Conservation (phyloP, 1,140 invertebrate species). For the Heterodera schachtii region DNA sequence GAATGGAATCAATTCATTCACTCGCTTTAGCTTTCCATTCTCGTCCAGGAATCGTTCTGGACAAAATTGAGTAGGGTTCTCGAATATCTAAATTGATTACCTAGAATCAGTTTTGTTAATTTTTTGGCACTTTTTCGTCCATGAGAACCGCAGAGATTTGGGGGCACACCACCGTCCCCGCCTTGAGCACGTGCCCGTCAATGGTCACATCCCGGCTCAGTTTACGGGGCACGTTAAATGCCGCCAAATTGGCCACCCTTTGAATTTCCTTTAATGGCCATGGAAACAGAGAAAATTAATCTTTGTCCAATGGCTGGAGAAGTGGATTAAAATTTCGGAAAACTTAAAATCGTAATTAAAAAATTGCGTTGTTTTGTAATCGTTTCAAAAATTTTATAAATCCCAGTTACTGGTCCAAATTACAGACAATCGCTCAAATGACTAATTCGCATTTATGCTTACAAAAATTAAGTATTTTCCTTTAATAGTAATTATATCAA, state of each 20-base stretch:
- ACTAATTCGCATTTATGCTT: no score
- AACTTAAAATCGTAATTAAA: no score
- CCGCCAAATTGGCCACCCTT: constrained; percentile 42
- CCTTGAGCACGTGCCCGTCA: constrained; percentile 26
- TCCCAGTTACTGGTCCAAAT: no score
- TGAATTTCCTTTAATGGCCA: constrained; percentile 34
- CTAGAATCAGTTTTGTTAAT: neutral
- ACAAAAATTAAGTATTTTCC: no score
- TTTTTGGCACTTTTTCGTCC: constrained; percentile 37
- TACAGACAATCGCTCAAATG: no score
- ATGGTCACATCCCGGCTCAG: constrained; percentile 34
- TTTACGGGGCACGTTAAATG: constrained; percentile 22
- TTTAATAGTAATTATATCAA: neutral
- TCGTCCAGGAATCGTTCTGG: constrained; percentile 43
- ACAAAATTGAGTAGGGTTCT: constrained; percentile 30
- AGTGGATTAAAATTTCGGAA: no score
- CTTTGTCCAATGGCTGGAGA: neutral
- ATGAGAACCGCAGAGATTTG: constrained; percentile 37
- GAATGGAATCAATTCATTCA: constrained; percentile 42
- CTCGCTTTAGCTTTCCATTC: constrained; percentile 36
- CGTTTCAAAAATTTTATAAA: no score
- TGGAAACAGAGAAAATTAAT: neutral
- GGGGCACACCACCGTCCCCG: constrained; percentile 35
- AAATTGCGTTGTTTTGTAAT: no score
- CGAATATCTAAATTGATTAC: constrained; percentile 27